Evolutionary conservation across 2,888 invertebrate genomes (phyloP).

Genomic region (Congeria kusceri): DNA sequence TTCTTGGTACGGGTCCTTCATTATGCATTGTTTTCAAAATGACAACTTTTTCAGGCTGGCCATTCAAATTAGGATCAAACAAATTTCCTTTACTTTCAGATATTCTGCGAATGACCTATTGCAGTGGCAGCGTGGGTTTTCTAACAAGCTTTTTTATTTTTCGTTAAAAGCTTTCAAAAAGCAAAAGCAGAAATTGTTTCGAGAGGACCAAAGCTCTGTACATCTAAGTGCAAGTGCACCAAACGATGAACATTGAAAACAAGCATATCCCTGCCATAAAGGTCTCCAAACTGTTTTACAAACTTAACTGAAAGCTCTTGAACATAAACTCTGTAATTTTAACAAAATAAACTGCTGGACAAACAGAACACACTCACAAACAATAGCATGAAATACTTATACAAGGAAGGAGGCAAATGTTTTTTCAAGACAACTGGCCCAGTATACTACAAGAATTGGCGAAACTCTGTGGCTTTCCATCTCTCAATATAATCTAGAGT

Average conservation of each 20-base stretch:
- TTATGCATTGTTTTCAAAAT: no score
- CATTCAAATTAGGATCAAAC: no score
- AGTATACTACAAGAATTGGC: slow-evolving; percentile 73
- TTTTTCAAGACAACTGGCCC: no score
- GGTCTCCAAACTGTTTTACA: slow-evolving; percentile 67
- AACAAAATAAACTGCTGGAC: slow-evolving; percentile 57
- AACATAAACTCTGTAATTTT: slow-evolving; percentile 60
- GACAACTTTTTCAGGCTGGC: no score
- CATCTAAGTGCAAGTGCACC: slow-evolving; percentile 73
- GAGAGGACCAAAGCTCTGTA: slow-evolving; percentile 72
- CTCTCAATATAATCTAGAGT: slow-evolving; percentile 62
- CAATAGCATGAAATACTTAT: slow-evolving; percentile 46
- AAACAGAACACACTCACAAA: slow-evolving; percentile 65
- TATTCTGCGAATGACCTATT: slow-evolving; percentile 47
- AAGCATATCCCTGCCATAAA: slow-evolving; percentile 80
- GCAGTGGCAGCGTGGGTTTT: slow-evolving; percentile 41
- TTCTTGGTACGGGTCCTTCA: no score
- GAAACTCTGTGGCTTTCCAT: slow-evolving; percentile 78
- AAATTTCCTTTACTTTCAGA: slow-evolving; percentile 28
- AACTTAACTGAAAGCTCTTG: slow-evolving; percentile 66
- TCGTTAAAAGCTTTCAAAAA: slow-evolving; percentile 81
- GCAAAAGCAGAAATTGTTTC: slow-evolving; percentile 80
- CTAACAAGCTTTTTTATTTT: slow-evolving; percentile 44
- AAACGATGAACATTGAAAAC: slow-evolving; percentile 82
- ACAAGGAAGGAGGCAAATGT: slow-evolving; percentile 55